Evolutionary conservation across 2,797 vertebrate genomes (phyloP), one percentile per base, ranked within the genome.

Genomic region (Amblyraja radiata): DNA sequence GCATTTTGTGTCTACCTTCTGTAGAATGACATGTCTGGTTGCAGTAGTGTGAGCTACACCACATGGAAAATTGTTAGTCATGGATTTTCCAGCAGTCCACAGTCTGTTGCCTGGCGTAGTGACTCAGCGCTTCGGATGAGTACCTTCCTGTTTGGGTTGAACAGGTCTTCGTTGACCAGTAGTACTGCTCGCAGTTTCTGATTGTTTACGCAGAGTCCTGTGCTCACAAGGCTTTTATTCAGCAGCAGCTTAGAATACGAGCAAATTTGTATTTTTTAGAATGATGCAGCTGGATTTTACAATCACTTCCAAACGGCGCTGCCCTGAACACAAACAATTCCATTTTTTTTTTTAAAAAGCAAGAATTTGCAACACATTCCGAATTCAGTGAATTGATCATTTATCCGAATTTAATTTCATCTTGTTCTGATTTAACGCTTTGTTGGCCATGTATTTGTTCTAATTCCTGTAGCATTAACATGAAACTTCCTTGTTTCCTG

Each of bases 121-220:
- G 74, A 93, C 76, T 58, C 25, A 80, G 74, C 23, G 61, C 10
- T 16, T 39, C 61, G 90, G 83, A 90, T 91, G 71, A 28, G 18
- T 77, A 23, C 76, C 84, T 94, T 94, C 94, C 95, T 94, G 94
- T 94, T 93, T 94, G 93, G 94, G 94, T 94, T 94, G 93, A 28
- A 90, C 90, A 25, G 71, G 28, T 25, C 39, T 73, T 46, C 68
- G 46, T n/a, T 92, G 90, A 91, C 65, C 90, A 91, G 68, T 74
- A 74, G 65, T 36, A 54, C 54, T 74, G 90, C 65, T 91, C 90
- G 71, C 39, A n/a, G 23, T 92, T 58, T 54, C 68, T 46, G 90
- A 74, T 68, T 92, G 71, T 76, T 92, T 92, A 76, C 54, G 71
- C 71, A 76, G 39, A 92, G 39, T 25, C 28, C 90, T n/a, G 90